A percentile compares a stretch with the other conserved stretches of the same genome.
Conservation (phyloP, 1,140 invertebrate genomes). For the Anastrepha ludens region DNA sequence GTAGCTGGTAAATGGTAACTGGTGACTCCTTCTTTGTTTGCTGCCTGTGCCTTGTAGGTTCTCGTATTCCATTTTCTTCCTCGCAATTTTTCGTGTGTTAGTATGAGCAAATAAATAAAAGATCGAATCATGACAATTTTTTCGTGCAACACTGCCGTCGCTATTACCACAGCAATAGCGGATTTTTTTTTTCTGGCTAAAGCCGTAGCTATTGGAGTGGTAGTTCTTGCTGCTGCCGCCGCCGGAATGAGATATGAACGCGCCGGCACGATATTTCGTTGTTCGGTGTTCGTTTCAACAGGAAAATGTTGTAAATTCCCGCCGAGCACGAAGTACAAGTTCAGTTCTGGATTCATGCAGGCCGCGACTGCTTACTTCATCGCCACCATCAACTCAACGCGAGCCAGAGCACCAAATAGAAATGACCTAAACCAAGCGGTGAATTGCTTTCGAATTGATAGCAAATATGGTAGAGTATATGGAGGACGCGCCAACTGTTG, state of each 20-base stretch:
- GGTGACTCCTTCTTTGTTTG: not conserved
- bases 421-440: not conserved
- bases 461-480: not conserved
- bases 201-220: constrained; percentile 7
- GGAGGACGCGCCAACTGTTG: not conserved
- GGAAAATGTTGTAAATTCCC: constrained; percentile 69
- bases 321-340: constrained; percentile 64
- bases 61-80: not conserved
- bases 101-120: constrained; percentile 58
- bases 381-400: constrained; percentile 10
- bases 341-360: constrained; percentile 11
- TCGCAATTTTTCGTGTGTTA: constrained; percentile 29
- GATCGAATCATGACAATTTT: constrained; percentile 73
- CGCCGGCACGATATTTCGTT: constrained; percentile 68
- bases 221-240: constrained; percentile 31
- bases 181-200: constrained; percentile 36
- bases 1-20: not conserved
- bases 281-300: constrained; percentile 62
- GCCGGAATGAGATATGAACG: constrained; percentile 70
- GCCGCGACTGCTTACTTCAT: not conserved
- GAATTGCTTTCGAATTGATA: constrained; percentile 19
- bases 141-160: constrained; percentile 51
- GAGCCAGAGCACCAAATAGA: not conserved
- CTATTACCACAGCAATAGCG: not conserved
- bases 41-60: not conserved